A percentile compares a stretch with the other conserved stretches of the same genome.
Conservation (phyloP, 2,797 vertebrate genomes). For the Phyllotis vaccarum region DNA sequence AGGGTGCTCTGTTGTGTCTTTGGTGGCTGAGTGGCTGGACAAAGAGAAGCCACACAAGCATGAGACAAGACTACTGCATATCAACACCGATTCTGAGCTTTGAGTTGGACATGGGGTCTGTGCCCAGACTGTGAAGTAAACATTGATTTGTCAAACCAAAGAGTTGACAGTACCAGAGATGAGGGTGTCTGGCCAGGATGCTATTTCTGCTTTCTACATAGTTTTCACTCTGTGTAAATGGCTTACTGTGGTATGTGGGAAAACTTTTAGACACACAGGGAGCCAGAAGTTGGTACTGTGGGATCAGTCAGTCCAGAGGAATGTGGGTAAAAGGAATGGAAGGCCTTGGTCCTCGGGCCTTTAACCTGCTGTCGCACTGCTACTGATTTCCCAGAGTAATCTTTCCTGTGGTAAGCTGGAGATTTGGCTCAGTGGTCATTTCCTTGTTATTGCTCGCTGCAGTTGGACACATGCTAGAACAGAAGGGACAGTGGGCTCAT, state of each 20-base stretch:
- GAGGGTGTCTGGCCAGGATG: background rate
- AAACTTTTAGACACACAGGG: background rate
- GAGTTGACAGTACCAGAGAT: background rate
- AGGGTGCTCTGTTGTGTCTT: background rate
- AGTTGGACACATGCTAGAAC: background rate
- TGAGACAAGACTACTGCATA: background rate
- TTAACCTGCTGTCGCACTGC: background rate
- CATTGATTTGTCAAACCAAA: background rate
- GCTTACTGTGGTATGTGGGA: background rate
- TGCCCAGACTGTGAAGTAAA: background rate
- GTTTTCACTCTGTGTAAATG: background rate
- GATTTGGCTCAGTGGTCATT: background rate
- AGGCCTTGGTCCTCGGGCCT: background rate
- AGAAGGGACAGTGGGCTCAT: background rate
- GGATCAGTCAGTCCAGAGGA: background rate
- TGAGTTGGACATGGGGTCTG: background rate
- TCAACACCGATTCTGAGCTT: background rate
- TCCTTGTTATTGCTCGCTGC: background rate
- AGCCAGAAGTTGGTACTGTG: background rate
- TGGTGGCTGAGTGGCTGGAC: background rate
- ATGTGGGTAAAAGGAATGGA: background rate
- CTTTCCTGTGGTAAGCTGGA: background rate
- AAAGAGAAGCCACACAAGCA: background rate
- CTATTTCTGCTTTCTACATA: background rate
- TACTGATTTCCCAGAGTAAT: background rate